phyloP scores from a whole-genome alignment of 2,113 vertebrate species.

The Notarius quadriscutis region DNA sequence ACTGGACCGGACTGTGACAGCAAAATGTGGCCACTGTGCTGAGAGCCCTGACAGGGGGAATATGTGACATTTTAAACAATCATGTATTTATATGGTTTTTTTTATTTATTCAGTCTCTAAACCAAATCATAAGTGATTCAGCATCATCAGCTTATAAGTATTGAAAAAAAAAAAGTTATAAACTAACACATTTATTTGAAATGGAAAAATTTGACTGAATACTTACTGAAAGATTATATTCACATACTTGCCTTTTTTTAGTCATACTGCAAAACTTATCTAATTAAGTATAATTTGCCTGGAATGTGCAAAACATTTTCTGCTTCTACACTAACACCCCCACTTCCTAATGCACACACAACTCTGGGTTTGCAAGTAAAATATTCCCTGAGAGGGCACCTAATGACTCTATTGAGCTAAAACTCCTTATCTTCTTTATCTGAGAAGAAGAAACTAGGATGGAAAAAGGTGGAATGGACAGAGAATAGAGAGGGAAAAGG shows the following conservation, averaged over 20 bases:
- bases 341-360: background rate
- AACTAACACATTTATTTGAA: background rate
- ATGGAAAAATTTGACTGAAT: background rate
- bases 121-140: background rate
- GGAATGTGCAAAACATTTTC: background rate
- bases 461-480: background rate
- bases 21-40: background rate
- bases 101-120: background rate
- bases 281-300: background rate
- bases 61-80: background rate
- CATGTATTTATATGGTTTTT: background rate
- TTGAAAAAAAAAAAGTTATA: background rate
- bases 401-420: background rate
- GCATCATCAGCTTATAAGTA: background rate
- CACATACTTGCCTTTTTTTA: background rate
- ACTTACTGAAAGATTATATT: background rate
- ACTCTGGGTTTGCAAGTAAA: background rate
- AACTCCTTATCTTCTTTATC: background rate
- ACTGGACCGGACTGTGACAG: too few species aligned
- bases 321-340: background rate
- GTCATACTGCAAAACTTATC: background rate
- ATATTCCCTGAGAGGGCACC: background rate
- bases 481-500: background rate
- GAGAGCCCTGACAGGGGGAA: background rate
- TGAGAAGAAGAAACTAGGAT: slow-evolving; percentile 5